These are phyloP conservation scores for Pyralis farinalis DNA, from an alignment of 2,888 invertebrate species.

Conservation along the genomic window DNA sequence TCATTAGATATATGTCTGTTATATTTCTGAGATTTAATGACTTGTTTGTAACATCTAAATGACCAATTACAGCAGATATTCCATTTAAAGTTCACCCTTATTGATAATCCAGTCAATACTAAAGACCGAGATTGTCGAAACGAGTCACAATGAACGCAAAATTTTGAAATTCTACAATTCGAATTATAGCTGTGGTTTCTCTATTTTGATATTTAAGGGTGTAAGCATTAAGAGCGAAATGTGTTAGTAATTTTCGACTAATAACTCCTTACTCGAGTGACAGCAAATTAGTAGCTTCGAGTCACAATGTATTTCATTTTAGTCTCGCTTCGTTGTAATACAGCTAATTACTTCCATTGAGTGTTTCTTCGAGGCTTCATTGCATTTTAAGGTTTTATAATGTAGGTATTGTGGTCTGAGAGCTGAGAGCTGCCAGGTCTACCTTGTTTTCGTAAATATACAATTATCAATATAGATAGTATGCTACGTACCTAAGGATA, in stretches of 20 bases:
- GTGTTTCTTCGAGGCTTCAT: slow-evolving; percentile 35
- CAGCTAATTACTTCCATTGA: slow-evolving; percentile 46
- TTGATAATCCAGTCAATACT: slow-evolving; percentile 5
- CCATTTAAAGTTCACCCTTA: neutral
- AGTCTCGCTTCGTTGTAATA: slow-evolving; percentile 32
- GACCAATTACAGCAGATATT: slow-evolving; percentile 2
- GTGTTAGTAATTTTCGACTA: neutral
- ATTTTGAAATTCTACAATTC: slow-evolving; percentile 3
- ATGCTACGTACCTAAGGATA: too few species aligned
- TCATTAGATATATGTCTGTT: too few species aligned
- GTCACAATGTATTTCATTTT: slow-evolving; percentile 40
- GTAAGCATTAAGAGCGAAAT: neutral
- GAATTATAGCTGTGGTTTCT: too few species aligned
- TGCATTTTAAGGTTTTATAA: slow-evolving; percentile 15
- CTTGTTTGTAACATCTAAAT: too few species aligned
- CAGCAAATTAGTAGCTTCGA: slow-evolving; percentile 28
- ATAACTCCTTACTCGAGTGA: neutral
- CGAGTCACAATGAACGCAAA: slow-evolving; percentile 8
- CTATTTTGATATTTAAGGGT: neutral
- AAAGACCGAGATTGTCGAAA: slow-evolving; percentile 6
- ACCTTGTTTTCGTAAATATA: too few species aligned
- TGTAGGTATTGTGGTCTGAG: too few species aligned
- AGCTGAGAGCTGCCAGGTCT: too few species aligned
- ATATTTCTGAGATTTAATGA: too few species aligned
- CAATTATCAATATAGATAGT: too few species aligned